Evolutionary conservation across 2,113 vertebrate species (phyloP).

Genomic region (Neofelis nebulosa): DNA sequence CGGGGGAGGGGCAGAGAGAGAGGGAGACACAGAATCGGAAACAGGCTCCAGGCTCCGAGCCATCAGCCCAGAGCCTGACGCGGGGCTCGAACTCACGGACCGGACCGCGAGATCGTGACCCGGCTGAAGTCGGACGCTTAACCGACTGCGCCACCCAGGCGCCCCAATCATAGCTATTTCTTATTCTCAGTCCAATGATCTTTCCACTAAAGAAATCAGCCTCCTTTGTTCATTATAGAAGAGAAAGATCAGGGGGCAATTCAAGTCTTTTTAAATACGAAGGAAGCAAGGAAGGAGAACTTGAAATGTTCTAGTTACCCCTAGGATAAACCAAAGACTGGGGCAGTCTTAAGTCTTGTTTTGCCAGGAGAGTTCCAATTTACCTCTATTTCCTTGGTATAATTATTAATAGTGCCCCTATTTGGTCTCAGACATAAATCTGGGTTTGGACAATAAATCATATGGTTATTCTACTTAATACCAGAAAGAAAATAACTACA

Average conservation of each 20-base stretch:
- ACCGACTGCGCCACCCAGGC: too few relatives aligned
- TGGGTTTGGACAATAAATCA: not conserved
- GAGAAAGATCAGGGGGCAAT: not conserved
- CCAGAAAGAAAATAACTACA: not conserved
- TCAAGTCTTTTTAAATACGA: not conserved
- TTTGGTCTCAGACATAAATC: slow-evolving; percentile 21
- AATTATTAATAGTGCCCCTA: not conserved
- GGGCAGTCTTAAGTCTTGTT: not conserved
- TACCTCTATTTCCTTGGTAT: not conserved
- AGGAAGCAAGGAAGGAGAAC: not conserved
- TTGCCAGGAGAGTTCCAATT: not conserved
- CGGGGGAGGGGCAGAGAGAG: too few relatives aligned
- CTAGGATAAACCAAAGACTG: not conserved
- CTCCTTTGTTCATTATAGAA: not conserved
- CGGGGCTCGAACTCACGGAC: too few relatives aligned
- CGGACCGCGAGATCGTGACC: too few relatives aligned
- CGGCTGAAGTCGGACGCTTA: too few relatives aligned
- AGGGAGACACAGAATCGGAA: too few relatives aligned
- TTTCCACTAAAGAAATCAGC: not conserved
- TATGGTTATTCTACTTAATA: not conserved
- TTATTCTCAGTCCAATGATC: not conserved
- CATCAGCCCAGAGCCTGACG: too few relatives aligned
- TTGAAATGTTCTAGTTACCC: not conserved
- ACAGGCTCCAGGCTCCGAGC: too few relatives aligned
- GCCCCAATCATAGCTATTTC: not conserved